Base-by-base conservation (phyloP, 2,888 invertebrate genomes). In the Drosophila fulvimacula region DNA sequence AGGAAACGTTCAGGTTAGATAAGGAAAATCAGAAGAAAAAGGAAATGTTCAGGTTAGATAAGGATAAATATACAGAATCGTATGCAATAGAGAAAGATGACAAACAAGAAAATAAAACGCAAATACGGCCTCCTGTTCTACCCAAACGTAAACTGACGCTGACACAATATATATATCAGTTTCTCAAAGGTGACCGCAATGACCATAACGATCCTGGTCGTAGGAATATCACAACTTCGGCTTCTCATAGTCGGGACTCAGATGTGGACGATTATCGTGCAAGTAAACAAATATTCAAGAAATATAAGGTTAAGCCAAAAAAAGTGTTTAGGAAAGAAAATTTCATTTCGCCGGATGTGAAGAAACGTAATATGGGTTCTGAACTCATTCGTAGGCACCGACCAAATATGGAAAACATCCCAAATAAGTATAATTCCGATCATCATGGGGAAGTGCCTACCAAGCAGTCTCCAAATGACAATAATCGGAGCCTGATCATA, bases 321-420 rank as follows among this genome's bases (percentile, higher is more conserved):
- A 36, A 36, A 38, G 13, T 10, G 7, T 2, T 7, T 1, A 13
- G 11, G 5, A 42, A 9, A 19, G 34, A 51, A 2, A 24, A n/a
- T 10, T 79, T 19, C 11, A 56, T 61, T 42, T 58, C 76, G 4
- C 63, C 75, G 5, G 52, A 59, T 19, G 24, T 73, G 6, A 2
- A 2, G 4, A 61, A 62, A 9, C 61, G n/a, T 24, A 52, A 48
- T 0, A 30, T 70, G 3, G 82, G 69, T 3, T 34, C 52, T 5
- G 15, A 39, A 0, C 5, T 19, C 7, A 51, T 55, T n/a, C 15
- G 10, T 30, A 39, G 38, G 2, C 44, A 42, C 1, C 58, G 52
- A 5, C 27, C 38, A 15, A 30, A 1, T 3, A 41, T 10, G 21
- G 17, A 11, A 30, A 15, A 4, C 10, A 51, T 4, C 10, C 34